Evolutionary conservation across 1,140 invertebrate genomes (phyloP), one percentile per base, ranked within the genome.

Genomic region (Aphaenogaster rudis): DNA sequence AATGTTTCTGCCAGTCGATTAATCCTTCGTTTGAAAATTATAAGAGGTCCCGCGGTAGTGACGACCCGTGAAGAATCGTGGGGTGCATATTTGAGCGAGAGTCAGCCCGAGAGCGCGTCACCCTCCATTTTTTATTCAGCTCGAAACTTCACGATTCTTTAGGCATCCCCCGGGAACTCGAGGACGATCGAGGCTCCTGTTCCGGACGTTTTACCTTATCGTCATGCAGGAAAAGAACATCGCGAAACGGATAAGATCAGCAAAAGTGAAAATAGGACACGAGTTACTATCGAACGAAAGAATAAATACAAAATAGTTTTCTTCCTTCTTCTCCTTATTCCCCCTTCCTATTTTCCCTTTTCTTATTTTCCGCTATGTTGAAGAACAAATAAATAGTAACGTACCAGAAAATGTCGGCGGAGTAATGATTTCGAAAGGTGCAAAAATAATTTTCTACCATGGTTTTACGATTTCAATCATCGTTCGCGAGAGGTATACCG

Each of bases 1-100:
- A 89, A 90, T 88, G 86, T 91, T 90, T 91, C 86, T 92, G 88
- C 86, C 90, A 89, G 91, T 92, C 92, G 93, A 93, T 93, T 93
- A 93, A 93, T 93, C 89, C 93, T 92, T 91, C 92, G 87, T 89
- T 93, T 92, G 90, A 92, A 91, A 92, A 93, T 93, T 92, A 93
- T 93, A 91, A 92, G 88, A 91, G 88, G 71, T 91, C 88, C 71
- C 88, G 87, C 90, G 88, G 74, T 52, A 91, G 87, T 91, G 90
- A 88, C 88, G 88, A 87, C 54, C 84, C 91, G 84, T 92, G 91
- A 92, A 92, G 91, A 91, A 91, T 92, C 89, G 79, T 90, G 89
- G 92, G 92, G 92, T 93, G 92, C 92, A 93, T 93, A 93, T 93
- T 92, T 91, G 88, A 92, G 74, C 50, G 72, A 57, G 72, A 84